A percentile compares a stretch with the other conserved stretches of the same genome.
Evolutionary conservation across 1,140 invertebrate genomes (phyloP).

Genomic region (Drosophila novamexicana): DNA sequence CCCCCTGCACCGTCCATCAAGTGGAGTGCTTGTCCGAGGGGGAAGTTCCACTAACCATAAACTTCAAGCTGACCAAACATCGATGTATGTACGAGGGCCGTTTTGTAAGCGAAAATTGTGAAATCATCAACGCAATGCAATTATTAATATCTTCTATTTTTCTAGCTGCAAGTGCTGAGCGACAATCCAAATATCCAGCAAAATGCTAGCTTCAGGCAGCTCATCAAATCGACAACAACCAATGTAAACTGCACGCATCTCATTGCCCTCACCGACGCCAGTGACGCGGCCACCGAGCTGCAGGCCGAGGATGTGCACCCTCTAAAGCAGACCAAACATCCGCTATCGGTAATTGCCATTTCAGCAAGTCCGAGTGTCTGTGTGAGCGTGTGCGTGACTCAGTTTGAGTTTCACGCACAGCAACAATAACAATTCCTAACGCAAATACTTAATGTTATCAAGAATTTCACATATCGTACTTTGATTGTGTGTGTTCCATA

Average conservation of each 20-base stretch:
- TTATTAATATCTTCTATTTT: not conserved
- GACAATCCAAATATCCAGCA: conserved; percentile 24
- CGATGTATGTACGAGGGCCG: conserved; percentile 61
- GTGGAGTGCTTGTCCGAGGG: conserved; percentile 52
- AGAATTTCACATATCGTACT: conserved; percentile 23
- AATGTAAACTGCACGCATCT: conserved; percentile 53
- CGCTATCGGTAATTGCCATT: conserved; percentile 63
- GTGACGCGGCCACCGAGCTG: not conserved
- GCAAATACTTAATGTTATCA: conserved; percentile 48
- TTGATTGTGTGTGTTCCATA: not conserved
- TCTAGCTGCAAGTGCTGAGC: conserved; percentile 49
- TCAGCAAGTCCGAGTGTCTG: not conserved
- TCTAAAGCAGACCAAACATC: conserved; percentile 57
- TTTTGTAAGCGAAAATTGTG: conserved; percentile 34
- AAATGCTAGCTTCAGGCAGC: conserved; percentile 49
- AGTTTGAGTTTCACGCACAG: not conserved
- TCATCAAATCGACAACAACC: conserved; percentile 2
- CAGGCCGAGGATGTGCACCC: conserved; percentile 34
- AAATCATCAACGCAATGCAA: too few species aligned
- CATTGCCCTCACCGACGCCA: conserved; percentile 36
- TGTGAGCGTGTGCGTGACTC: conserved; percentile 30
- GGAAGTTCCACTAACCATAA: conserved; percentile 55
- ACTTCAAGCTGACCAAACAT: conserved; percentile 61
- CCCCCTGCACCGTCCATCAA: conserved; percentile 5
- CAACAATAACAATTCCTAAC: conserved; percentile 2